phyloP scores from a whole-genome alignment of 2,888 invertebrate species.

The Dendrolimus houi region DNA sequence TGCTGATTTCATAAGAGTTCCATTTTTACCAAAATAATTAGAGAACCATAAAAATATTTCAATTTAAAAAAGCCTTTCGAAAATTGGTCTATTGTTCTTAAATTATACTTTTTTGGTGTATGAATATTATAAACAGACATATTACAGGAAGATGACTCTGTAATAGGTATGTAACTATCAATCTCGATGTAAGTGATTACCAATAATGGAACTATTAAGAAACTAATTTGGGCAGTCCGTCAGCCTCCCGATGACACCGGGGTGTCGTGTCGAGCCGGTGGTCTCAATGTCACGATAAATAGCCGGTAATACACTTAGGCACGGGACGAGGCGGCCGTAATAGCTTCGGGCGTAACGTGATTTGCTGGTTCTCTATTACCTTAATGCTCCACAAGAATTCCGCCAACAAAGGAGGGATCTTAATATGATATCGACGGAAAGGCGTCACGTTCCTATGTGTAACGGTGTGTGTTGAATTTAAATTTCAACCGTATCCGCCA shows the following conservation, averaged over 20 bases:
- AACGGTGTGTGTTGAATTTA: conserved; percentile 36
- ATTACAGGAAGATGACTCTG: neutral
- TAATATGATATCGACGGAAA: conserved; percentile 53
- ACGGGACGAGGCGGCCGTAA: conserved; percentile 44
- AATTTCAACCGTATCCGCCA: conserved; percentile 24
- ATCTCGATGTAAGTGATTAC: conserved; percentile 20
- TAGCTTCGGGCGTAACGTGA: conserved; percentile 59
- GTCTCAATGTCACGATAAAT: conserved; percentile 61
- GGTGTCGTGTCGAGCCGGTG: conserved; percentile 34
- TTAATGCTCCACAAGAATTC: conserved; percentile 59
- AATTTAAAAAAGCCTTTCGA: too few relatives aligned
- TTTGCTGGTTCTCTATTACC: conserved; percentile 60
- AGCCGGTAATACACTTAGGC: conserved; percentile 61
- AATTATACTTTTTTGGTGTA: too few relatives aligned
- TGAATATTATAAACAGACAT: neutral
- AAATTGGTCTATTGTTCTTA: too few relatives aligned
- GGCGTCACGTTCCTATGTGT: conserved; percentile 25
- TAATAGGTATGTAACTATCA: neutral
- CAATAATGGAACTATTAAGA: conserved; percentile 26
- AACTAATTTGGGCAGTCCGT: conserved; percentile 29
- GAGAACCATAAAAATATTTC: too few relatives aligned
- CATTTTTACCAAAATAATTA: too few relatives aligned
- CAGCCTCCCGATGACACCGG: conserved; percentile 32
- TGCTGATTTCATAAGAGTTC: too few relatives aligned
- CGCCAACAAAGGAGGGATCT: conserved; percentile 52